Conservation (phyloP, 1,140 invertebrate species). For the Caenorhabditis tropicalis region DNA sequence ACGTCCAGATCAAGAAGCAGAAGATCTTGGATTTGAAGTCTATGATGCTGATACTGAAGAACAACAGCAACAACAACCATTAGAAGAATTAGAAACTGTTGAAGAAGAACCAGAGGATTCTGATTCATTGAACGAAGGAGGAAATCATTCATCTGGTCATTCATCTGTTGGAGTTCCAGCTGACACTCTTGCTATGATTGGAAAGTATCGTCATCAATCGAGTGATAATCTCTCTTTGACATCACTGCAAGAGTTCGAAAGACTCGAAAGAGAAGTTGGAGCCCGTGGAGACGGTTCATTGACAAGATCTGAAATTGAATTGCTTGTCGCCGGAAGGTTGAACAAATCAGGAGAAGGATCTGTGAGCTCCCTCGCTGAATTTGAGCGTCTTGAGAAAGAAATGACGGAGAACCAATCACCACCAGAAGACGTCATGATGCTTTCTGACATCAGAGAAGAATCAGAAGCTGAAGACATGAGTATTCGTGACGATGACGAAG, state of each 20-base stretch:
- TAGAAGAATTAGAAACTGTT: slow-evolving; percentile 58
- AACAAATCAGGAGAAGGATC: slow-evolving; percentile 60
- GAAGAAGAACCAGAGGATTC: slow-evolving; percentile 62
- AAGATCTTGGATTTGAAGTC: slow-evolving; percentile 49
- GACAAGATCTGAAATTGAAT: slow-evolving; percentile 56
- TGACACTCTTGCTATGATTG: slow-evolving; percentile 20
- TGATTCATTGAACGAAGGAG: slow-evolving; percentile 56
- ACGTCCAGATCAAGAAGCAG: slow-evolving; percentile 35
- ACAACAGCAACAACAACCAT: not conserved
- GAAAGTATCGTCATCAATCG: slow-evolving; percentile 58
- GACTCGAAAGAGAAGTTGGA: slow-evolving; percentile 61
- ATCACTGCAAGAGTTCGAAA: slow-evolving; percentile 66
- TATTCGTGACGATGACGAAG: slow-evolving; percentile 62
- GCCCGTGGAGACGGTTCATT: slow-evolving; percentile 52
- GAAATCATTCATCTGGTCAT: slow-evolving; percentile 43
- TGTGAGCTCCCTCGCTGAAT: slow-evolving; percentile 64
- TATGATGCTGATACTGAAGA: slow-evolving; percentile 52
- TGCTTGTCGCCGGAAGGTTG: slow-evolving; percentile 48
- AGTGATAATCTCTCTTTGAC: slow-evolving; percentile 62
- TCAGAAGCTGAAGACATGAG: slow-evolving; percentile 67
- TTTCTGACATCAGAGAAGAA: slow-evolving; percentile 65
- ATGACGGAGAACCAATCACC: slow-evolving; percentile 46
- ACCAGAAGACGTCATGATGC: slow-evolving; percentile 62
- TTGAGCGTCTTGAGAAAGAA: slow-evolving; percentile 65
- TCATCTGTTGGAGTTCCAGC: slow-evolving; percentile 10